A percentile compares a stretch with the other conserved stretches of the same genome.
phyloP scores from a whole-genome alignment of 1,140 invertebrate species.

The Phymorhynchus buccinoides region DNA sequence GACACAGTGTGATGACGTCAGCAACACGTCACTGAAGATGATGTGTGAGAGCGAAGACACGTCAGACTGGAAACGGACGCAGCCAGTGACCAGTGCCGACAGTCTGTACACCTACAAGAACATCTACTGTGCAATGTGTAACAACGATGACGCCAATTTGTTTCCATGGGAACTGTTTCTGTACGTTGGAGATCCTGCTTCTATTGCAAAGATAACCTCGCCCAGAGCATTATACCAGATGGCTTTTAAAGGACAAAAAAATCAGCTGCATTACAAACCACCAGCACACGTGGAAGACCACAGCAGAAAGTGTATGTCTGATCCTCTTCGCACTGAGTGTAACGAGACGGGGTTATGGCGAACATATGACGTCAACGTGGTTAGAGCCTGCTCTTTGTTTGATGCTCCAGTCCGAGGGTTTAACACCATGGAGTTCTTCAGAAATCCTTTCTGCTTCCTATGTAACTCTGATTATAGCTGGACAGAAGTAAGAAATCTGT shows the following conservation, averaged over 20 bases:
- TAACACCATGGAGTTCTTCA: background rate
- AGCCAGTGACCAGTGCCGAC: background rate
- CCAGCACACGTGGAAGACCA: background rate
- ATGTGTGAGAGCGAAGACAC: background rate
- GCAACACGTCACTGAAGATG: background rate
- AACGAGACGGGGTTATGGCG: background rate
- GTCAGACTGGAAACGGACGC: constrained; percentile 8
- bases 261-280: background rate
- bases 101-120: constrained; percentile 1
- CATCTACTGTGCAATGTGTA: background rate
- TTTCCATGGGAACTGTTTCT: background rate
- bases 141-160: background rate
- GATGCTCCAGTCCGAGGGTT: background rate
- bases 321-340: background rate
- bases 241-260: background rate
- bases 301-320: background rate
- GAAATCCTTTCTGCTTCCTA: constrained; percentile 16
- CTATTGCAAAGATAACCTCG: background rate
- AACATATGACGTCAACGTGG: background rate
- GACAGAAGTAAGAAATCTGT: background rate
- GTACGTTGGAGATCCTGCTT: background rate
- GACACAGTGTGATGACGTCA: background rate
- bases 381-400: background rate
- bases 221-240: background rate
- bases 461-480: background rate